Conservation (phyloP, 2,888 invertebrate species). For the Scrobipalpa atriplicella region DNA sequence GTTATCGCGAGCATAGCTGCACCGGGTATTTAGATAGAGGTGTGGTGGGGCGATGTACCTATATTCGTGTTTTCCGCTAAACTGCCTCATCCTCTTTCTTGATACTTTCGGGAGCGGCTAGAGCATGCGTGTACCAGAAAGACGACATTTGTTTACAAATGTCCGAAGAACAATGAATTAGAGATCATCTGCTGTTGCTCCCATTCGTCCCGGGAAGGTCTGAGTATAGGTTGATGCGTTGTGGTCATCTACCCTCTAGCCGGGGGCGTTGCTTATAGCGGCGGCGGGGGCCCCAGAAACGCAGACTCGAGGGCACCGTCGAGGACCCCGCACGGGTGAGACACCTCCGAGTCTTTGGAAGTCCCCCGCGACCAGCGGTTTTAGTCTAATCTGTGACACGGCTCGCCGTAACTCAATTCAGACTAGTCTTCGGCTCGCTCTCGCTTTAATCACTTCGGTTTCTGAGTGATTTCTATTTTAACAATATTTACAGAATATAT, state of each 20-base stretch:
- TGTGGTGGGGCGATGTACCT: no score
- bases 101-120: no score
- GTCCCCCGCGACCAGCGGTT: constrained; percentile 85
- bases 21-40: no score
- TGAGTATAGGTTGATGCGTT: constrained; percentile 84
- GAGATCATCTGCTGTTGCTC: constrained; percentile 53
- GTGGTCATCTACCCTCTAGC: constrained; percentile 77
- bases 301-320: constrained; percentile 68
- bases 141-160: no score
- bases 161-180: background rate
- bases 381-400: constrained; percentile 88
- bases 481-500: no score
- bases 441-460: constrained; percentile 37
- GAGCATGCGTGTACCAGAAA: no score
- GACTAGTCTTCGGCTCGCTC: constrained; percentile 89
- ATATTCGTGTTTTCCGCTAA: no score
- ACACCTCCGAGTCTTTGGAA: constrained; percentile 82
- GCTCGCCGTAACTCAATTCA: constrained; percentile 88
- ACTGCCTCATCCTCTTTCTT: no score
- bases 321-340: constrained; percentile 77
- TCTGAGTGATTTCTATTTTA: constrained; percentile 57
- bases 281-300: constrained; percentile 87
- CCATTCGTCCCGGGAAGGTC: constrained; percentile 88
- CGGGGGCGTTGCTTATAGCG: constrained; percentile 83
- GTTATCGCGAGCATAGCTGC: no score